phyloP scores from a whole-genome alignment of 1,140 invertebrate species.

The Apis florea region DNA sequence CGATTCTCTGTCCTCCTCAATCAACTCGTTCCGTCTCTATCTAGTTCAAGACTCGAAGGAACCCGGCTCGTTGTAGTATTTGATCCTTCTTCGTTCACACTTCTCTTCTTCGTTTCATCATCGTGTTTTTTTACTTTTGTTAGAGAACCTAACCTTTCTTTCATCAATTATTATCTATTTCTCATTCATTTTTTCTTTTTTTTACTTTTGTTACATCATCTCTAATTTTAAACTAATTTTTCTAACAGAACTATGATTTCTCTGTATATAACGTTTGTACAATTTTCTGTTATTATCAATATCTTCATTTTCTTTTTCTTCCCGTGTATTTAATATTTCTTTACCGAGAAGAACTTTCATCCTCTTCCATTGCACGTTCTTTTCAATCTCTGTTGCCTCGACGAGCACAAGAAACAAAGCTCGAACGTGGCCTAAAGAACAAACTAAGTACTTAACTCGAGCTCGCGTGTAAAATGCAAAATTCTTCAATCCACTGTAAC shows the following conservation, averaged over 20 bases:
- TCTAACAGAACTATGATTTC: no score
- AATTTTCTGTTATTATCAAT: neutral
- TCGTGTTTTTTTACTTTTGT: slow-evolving; percentile 6
- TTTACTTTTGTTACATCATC: no score
- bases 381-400: neutral
- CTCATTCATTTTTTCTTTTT: no score
- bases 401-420: neutral
- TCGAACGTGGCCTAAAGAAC: neutral
- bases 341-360: neutral
- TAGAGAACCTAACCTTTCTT: no score
- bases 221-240: no score
- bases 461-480: neutral
- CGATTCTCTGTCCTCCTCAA: neutral
- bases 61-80: neutral
- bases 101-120: neutral
- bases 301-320: neutral
- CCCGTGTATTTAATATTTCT: neutral
- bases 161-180: no score
- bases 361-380: neutral
- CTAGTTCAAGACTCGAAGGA: neutral
- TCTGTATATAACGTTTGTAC: neutral
- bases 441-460: neutral
- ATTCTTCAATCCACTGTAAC: no score
- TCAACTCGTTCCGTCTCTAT: neutral
- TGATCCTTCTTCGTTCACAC: slow-evolving; percentile 4